These are phyloP conservation scores for Drosophila antonietae DNA, from an alignment of 2,888 invertebrate genomes.

Conservation along the genomic window DNA sequence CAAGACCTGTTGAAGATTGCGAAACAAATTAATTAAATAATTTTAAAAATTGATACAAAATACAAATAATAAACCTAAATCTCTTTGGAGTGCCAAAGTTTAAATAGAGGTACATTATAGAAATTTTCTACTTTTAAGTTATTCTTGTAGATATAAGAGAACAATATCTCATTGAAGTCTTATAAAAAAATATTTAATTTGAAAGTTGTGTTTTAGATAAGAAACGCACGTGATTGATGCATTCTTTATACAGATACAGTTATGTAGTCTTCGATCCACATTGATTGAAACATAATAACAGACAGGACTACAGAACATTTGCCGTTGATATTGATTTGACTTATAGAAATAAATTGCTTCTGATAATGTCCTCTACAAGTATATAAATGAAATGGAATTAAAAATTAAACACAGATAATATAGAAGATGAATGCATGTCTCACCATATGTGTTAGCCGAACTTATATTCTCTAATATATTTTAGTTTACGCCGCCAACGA, in stretches of 20 bases:
- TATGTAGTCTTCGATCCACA: too few species aligned
- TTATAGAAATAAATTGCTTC: neutral
- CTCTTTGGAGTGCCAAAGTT: neutral
- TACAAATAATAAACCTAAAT: neutral
- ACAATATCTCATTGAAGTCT: too few species aligned
- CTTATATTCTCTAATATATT: conserved; percentile 29
- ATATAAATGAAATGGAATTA: neutral
- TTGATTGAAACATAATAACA: neutral
- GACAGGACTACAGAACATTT: neutral
- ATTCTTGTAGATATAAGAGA: neutral
- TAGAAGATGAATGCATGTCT: conserved; percentile 37
- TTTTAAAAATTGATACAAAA: neutral
- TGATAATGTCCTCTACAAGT: conserved; percentile 1
- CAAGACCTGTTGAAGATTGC: conserved; percentile 88
- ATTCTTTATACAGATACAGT: neutral
- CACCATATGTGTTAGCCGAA: conserved; percentile 59
- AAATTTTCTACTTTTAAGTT: neutral
- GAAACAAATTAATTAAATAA: neutral
- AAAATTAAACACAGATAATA: conserved; percentile 15
- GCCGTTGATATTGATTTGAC: too few species aligned
- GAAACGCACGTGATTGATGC: neutral
- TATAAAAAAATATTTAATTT: too few species aligned
- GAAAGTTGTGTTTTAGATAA: neutral
- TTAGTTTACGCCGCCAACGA: conserved; percentile 20
- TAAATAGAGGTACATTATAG: neutral